These are phyloP conservation scores for Lycaon pictus DNA, from an alignment of 2,113 vertebrate species.

Conservation along the genomic window DNA sequence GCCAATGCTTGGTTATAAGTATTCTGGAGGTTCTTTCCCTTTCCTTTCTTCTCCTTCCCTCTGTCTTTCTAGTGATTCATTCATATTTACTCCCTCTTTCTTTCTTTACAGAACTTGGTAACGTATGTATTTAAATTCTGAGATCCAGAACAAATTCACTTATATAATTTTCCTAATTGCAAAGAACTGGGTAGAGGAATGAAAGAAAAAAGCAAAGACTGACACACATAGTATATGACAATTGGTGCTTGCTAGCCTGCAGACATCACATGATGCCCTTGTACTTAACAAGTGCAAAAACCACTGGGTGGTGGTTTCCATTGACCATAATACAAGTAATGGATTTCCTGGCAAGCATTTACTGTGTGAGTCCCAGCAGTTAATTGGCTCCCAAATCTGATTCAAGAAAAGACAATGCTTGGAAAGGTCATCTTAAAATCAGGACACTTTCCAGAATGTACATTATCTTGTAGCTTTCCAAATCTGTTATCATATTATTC, in stretches of 20 bases:
- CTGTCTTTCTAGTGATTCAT: neutral
- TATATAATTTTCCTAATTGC: constrained; percentile 59
- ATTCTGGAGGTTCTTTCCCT: neutral
- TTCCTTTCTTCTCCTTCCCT: neutral
- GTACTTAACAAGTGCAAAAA: constrained; percentile 49
- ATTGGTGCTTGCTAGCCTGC: neutral
- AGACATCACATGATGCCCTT: neutral
- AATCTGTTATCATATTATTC: constrained; percentile 10
- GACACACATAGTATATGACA: constrained; percentile 12
- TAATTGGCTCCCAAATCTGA: constrained; percentile 54
- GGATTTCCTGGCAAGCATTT: constrained; percentile 63
- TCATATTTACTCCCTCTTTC: neutral
- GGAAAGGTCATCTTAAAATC: constrained; percentile 59
- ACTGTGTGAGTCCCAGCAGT: neutral
- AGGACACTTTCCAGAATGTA: constrained; percentile 59
- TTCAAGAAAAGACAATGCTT: constrained; percentile 54
- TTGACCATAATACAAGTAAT: constrained; percentile 54
- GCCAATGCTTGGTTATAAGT: neutral
- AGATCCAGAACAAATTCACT: constrained; percentile 59
- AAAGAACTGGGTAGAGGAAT: neutral
- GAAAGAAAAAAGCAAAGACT: neutral
- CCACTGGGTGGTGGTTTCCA: neutral
- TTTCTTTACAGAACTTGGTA: neutral
- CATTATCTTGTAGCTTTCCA: constrained; percentile 40
- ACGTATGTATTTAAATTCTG: constrained; percentile 10